Conservation (phyloP, 1,140 invertebrate species). For the Leptinotarsa texana region DNA sequence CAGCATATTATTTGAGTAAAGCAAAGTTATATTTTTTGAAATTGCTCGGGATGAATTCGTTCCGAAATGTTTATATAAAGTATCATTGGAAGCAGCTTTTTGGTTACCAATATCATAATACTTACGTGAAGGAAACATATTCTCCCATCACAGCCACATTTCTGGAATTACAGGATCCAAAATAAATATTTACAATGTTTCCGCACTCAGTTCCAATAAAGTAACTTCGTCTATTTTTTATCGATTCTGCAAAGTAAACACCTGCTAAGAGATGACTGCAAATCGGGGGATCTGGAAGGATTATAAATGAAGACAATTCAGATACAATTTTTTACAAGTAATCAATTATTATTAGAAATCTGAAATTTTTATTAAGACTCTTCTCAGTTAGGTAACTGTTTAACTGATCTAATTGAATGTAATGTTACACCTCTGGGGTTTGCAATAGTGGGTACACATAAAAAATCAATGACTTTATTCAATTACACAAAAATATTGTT, state of each 20-base stretch:
- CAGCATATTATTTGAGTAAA: background rate
- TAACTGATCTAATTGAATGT: too few relatives aligned
- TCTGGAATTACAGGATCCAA: constrained; percentile 41
- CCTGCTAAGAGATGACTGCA: constrained; percentile 62
- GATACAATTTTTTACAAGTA: background rate
- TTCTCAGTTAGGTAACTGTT: too few relatives aligned
- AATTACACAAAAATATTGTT: too few relatives aligned
- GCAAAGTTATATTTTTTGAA: too few relatives aligned
- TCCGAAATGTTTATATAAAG: too few relatives aligned
- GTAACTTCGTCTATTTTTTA: constrained; percentile 46
- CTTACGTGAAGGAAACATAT: constrained; percentile 45
- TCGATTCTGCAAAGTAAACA: constrained; percentile 64
- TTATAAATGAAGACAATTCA: background rate
- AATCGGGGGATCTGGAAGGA: constrained; percentile 48
- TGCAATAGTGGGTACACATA: too few relatives aligned
- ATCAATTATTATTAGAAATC: background rate
- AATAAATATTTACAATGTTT: constrained; percentile 41
- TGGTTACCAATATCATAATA: background rate
- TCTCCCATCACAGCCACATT: constrained; percentile 49
- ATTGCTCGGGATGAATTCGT: too few relatives aligned
- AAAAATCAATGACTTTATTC: too few relatives aligned
- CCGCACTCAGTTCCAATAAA: constrained; percentile 47
- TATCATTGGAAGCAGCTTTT: too few relatives aligned
- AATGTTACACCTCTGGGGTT: too few relatives aligned
- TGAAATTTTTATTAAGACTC: background rate